Conservation (phyloP, 2,113 vertebrate species). For the Clinocottus analis region DNA sequence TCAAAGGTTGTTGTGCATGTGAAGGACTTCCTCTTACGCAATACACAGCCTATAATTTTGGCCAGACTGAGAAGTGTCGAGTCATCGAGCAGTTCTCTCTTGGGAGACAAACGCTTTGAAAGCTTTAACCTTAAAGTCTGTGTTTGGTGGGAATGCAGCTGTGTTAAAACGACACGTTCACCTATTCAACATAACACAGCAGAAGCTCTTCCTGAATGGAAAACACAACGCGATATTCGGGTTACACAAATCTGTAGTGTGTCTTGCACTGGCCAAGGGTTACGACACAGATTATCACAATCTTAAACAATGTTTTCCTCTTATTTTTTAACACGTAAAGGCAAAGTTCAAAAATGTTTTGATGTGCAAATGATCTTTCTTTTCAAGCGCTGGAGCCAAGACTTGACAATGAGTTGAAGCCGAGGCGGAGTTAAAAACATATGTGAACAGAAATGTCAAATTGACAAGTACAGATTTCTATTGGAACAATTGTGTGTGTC, state of each 20-base stretch:
- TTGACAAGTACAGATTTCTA: not conserved
- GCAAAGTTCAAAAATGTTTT: not conserved
- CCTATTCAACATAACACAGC: not conserved
- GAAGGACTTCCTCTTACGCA: constrained; percentile 51
- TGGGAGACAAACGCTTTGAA: constrained; percentile 15
- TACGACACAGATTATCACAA: not conserved
- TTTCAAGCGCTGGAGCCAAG: not conserved
- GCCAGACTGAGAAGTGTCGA: constrained; percentile 40
- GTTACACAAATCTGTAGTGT: not conserved
- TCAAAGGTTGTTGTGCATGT: constrained; percentile 23
- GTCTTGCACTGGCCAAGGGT: not conserved
- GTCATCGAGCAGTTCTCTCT: constrained; percentile 28
- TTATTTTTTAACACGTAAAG: not conserved
- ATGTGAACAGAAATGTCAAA: not conserved
- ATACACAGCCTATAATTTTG: constrained; percentile 42
- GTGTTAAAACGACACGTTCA: not conserved
- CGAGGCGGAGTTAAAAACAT: not conserved
- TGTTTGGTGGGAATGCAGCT: constrained; percentile 9
- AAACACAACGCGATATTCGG: not conserved
- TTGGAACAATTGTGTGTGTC: not conserved
- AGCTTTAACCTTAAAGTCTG: constrained; percentile 5
- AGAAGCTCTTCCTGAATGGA: not conserved
- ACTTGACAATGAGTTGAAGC: not conserved
- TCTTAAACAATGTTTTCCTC: not conserved
- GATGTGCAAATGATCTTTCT: not conserved